Base-by-base conservation (phyloP, 2,888 invertebrate genomes). In the Papilio elwesi region DNA sequence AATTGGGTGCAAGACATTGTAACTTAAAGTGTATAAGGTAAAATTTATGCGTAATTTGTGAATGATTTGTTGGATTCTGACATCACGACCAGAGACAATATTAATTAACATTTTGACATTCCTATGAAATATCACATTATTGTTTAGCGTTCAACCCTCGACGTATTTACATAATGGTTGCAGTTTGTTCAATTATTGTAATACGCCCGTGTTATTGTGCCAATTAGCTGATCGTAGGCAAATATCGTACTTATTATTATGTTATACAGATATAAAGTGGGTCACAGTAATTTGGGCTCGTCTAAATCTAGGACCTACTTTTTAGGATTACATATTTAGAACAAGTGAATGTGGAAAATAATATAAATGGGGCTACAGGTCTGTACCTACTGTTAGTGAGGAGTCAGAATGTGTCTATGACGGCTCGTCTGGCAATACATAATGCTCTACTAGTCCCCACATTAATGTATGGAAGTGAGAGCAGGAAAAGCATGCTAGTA, bases 31-130 rank as follows among this genome's bases (percentile, higher is more conserved):
- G 66, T 59, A n/a, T 15, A 36, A 59, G 38, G 38, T 26, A 16
- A 55, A 48, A 48, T 53, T 43, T 64, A 57, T 43, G 43, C 49
- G n/a, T 43, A 57, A 53, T 57, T 57, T 9, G 13, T 48, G 10
- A 68, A 64, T 64, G 68, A 73, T 68, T 73, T 73, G 72, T 64
- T n/a, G 15, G 62, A 63, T 49, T 72, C 68, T 48, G 64, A 64
- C 68, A 57, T 68, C 64, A 65, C 69, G 69, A 65, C 13, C 49
- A n/a, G 51, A 55, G 9, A 64, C 55, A 7, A n/a, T 7, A 59
- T 73, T 69, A 73, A 69, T 69, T 57, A 52, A 48, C 47, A 57
- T 52, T 73, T 57, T 65, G 73, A 73, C 73, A 57, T 69, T 69
- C 8, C 65, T 59, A 57, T 73, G 69, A 73, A 65, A 69, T 69